Conservation (phyloP, 2,113 vertebrate species). For the Daboia siamensis region DNA sequence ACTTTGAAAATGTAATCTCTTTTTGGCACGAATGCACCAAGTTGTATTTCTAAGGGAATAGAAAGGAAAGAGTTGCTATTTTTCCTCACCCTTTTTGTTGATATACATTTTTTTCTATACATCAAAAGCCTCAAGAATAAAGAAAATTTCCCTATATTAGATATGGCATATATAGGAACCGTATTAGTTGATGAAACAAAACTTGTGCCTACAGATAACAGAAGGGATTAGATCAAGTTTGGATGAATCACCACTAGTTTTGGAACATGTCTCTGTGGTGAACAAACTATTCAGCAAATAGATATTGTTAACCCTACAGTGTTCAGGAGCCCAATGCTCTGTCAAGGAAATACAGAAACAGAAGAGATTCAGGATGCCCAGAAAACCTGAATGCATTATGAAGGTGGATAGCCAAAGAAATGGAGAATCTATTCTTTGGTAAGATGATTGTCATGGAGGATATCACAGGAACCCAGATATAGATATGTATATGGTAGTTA, state of each 20-base stretch:
- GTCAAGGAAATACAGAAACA: not conserved
- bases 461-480: not conserved
- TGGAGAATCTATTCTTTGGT: not conserved
- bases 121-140: not conserved
- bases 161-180: not conserved
- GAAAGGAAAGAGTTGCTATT: not conserved
- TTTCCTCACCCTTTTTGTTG: not conserved
- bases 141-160: not conserved
- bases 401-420: not conserved
- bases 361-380: not conserved
- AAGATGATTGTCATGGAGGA: not conserved
- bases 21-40: not conserved
- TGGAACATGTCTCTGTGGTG: not conserved
- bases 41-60: not conserved
- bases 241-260: not conserved
- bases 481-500: not conserved
- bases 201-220: not conserved
- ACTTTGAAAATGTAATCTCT: not conserved
- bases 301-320: not conserved
- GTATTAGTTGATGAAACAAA: not conserved
- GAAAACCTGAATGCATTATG: not conserved
- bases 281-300: not conserved
- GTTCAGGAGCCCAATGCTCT: not conserved
- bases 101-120: not conserved
- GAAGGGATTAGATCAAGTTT: not conserved